phyloP scores from a whole-genome alignment of 35 echinoderm and acorn worm genomes.

The Acanthaster planci region DNA sequence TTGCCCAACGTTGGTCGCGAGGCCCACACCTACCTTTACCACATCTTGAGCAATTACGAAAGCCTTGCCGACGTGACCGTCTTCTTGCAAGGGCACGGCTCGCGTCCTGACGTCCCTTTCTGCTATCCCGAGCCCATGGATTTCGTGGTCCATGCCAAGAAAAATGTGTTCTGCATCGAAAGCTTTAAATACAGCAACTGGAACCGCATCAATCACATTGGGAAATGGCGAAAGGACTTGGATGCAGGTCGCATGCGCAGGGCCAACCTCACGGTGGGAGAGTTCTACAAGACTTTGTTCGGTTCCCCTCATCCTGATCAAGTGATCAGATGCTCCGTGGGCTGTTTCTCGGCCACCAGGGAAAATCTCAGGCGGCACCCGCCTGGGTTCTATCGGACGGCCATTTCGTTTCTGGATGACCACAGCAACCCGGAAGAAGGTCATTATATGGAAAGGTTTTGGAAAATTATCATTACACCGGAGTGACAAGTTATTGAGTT shows the following conservation, averaged over 20 bases:
- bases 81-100: no score
- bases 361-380: background rate
- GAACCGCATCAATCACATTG: background rate
- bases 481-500: no score
- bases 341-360: background rate
- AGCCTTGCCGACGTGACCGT: no score
- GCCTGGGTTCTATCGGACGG: background rate
- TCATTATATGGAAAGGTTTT: slow-evolving; percentile 11
- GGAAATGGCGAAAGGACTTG: background rate
- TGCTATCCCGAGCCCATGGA: no score
- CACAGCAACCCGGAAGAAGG: background rate
- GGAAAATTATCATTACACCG: background rate
- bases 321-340: background rate
- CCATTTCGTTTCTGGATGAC: background rate
- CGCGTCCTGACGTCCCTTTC: no score
- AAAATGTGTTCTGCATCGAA: background rate
- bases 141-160: no score
- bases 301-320: background rate
- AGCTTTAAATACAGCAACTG: background rate
- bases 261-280: background rate
- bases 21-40: no score
- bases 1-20: no score
- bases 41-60: no score
- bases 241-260: background rate
- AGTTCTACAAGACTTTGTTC: background rate